Base-by-base conservation (phyloP, 2,888 invertebrate genomes). In the Arctia plantaginis region DNA sequence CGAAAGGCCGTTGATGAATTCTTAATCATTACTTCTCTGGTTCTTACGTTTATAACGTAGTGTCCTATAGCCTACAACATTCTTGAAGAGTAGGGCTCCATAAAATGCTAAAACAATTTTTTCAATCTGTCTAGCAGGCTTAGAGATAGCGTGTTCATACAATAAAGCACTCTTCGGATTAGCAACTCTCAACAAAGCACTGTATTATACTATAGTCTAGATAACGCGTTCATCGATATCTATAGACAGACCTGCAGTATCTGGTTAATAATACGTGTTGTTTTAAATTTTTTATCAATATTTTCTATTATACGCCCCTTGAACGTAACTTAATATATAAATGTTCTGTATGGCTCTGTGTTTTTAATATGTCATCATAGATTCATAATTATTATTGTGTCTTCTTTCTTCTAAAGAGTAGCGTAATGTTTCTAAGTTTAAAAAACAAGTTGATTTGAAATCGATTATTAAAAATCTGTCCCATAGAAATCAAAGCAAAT, bases 221-320 rank as follows among this genome's bases (percentile, higher is more conserved):
- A 30, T 59, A 27, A 15, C 27, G n/a, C 59, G 59, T 3, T 59
- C 12, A 13, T 12, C n/a, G 6, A 30, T 59, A 59, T 27, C 75
- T 74, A 69, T 51, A 59, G 65, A 70, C 80, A 84, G 84, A 79
- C 30, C 74, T 71, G 69, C 44, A 30, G 72, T 76, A 72, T 84
- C 72, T 6, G 18, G n/a, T 82, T 83, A 77, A 51, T 15, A 18
- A 41, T 30, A 70, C 15, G 35, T 35, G 35, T 39, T 55, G 51
- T 20, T 18, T 33, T 44, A 47, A 33, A 10, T 18, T 27, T 55
- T 13, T 10, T n/a, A 69, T 51, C 33, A 20, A 35, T 51, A 18
- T 69, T 35, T 51, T 51, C n/a, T 3, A 47, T 13, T 18, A 39
- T 47, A 47, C 67, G 33, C 67, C 67, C 67, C 67, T 47, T 33